Conservation (phyloP, 2,888 invertebrate species). For the Conus canariensis region DNA sequence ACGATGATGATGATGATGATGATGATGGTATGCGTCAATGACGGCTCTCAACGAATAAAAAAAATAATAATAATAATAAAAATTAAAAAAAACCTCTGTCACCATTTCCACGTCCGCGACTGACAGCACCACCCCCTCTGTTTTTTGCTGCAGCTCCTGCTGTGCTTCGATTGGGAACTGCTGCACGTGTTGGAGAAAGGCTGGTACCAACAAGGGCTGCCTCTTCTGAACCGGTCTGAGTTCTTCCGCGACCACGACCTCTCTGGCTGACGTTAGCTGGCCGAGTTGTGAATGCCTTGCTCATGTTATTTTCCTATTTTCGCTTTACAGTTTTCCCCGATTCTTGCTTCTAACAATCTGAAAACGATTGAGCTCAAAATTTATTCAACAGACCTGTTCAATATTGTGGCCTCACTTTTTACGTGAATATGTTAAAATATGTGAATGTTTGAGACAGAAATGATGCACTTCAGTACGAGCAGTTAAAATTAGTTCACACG, state of each 20-base stretch:
- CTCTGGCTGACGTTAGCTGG: constrained; percentile 19
- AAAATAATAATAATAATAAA: constrained; percentile 56
- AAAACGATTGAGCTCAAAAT: too few species aligned
- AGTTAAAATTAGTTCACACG: background rate
- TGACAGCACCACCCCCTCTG: background rate
- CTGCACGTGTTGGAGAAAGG: constrained; percentile 81
- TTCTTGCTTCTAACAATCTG: too few species aligned
- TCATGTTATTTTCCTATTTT: constrained; percentile 16
- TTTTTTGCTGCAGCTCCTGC: constrained; percentile 88
- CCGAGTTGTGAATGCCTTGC: constrained; percentile 26
- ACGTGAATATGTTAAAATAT: too few species aligned
- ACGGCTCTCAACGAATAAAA: background rate
- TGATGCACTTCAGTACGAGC: background rate
- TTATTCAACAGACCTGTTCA: background rate
- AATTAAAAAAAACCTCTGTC: constrained; percentile 34
- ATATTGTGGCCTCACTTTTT: background rate
- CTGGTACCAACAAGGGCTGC: background rate
- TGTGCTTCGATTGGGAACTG: constrained; percentile 90
- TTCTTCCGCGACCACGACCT: constrained; percentile 14
- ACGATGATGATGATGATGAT: too few species aligned
- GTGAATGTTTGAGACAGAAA: too few species aligned
- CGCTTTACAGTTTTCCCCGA: background rate
- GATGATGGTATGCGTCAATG: too few species aligned
- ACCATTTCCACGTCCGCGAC: constrained; percentile 82
- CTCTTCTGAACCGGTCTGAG: background rate